Evolutionary conservation across 2,888 invertebrate genomes (phyloP), one percentile per base, ranked within the genome.

Genomic region (Tryphoninae sp.): DNA sequence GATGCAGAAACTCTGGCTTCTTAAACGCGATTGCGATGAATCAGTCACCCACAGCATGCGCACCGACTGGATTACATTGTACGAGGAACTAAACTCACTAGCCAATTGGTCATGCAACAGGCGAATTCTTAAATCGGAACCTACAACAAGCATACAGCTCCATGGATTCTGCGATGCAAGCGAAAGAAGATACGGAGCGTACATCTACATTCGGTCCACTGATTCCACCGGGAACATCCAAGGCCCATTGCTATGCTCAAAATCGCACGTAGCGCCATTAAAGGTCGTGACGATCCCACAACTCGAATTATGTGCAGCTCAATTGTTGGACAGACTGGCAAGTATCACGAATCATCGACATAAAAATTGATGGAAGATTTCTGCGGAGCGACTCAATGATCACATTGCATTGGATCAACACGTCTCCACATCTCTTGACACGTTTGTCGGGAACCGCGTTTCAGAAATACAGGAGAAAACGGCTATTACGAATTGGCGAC

Each of bases 351-450:
- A 59, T 77, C 1, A 59, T 75, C 13, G 26, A 40, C 0, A 16
- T 26, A 0, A n/a, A 9, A 45, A 40, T 67, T 55, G 11, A 45
- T 11, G 11, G 33, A 1, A 42, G 23, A 22, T 26, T 62, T n/a
- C 49, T 85, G 7, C 85, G 82, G 83, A 74, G 78, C 19, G 85
- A 85, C 23, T 84, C 84, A 1, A 83, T 76, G 8, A 83, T 86
- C 13, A 81, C 79, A 0, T 16, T 84, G 0, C 64, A 74, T 49
- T 86, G 84, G 84, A 75, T 86, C 2, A 55, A 65, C 45, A 26
- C 26, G 26, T 26, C 26, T 26, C 26, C 26, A 26, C 26, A 26
- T 26, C 26, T 26, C 26, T 26, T 26, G 26, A 26, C 1, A 26
- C 26, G 4, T 26, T 26, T 26, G 26, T 26, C 1, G 26, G 26